A percentile compares a stretch with the other conserved stretches of the same genome.
phyloP scores from a whole-genome alignment of 2,113 vertebrate species.

The Triplophysa siluroides region DNA sequence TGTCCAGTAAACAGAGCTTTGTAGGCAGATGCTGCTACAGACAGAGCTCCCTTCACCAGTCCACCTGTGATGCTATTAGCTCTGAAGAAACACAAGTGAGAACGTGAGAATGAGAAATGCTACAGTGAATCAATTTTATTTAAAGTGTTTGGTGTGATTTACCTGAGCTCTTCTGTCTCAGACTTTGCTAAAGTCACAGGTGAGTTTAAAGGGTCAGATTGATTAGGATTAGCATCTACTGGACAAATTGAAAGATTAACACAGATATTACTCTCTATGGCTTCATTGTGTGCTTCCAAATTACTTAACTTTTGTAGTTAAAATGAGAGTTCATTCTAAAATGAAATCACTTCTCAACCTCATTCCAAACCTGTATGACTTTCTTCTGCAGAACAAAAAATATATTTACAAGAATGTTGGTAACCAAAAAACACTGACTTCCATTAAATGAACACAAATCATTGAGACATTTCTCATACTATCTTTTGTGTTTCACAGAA shows the following conservation, averaged over 20 bases:
- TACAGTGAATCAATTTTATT: background rate
- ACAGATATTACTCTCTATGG: background rate
- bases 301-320: background rate
- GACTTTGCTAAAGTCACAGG: conserved; percentile 35
- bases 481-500: too few relatives aligned
- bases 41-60: conserved; percentile 90
- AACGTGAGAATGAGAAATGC: background rate
- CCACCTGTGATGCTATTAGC: conserved; percentile 84
- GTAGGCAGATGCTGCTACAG: conserved; percentile 92
- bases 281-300: background rate
- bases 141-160: background rate
- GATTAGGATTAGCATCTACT: conserved; percentile 32
- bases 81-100: conserved; percentile 18
- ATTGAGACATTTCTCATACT: too few relatives aligned
- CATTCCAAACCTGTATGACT: too few relatives aligned
- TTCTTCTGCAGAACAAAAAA: too few relatives aligned
- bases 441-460: too few relatives aligned
- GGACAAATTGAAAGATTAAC: background rate
- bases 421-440: too few relatives aligned
- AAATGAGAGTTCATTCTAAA: too few relatives aligned
- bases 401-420: too few relatives aligned
- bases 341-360: too few relatives aligned
- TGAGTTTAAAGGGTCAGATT: conserved; percentile 38
- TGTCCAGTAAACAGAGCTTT: conserved; percentile 94
- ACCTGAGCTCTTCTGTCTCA: conserved; percentile 60